Evolutionary conservation across 2,797 vertebrate genomes (phyloP).

Genomic region (Artibeus lituratus): DNA sequence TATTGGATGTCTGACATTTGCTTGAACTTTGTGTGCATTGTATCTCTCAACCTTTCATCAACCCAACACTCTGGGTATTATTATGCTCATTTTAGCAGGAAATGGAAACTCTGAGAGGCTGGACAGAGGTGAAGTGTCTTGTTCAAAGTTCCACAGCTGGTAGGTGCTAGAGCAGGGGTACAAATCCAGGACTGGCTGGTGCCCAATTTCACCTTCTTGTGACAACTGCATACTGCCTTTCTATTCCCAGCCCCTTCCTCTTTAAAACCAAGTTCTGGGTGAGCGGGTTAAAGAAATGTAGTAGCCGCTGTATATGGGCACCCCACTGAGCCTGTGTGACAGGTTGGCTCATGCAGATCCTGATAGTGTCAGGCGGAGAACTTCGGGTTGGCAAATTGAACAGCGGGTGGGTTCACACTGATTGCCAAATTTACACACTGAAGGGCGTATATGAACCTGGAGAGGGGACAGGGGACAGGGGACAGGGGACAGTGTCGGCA

Average conservation of each 20-base stretch:
- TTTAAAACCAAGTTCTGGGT: neutral
- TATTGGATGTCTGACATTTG: neutral
- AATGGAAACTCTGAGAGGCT: neutral
- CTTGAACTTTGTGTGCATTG: neutral
- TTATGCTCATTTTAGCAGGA: neutral
- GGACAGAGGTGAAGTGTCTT: neutral
- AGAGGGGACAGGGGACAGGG: neutral
- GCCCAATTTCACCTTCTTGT: neutral
- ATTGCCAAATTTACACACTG: neutral
- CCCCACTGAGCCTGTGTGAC: neutral
- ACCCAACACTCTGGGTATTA: neutral
- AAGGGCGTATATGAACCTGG: neutral
- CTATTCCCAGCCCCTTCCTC: neutral
- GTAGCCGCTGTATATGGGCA: neutral
- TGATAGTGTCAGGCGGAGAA: neutral
- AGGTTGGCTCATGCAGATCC: neutral
- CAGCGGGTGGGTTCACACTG: neutral
- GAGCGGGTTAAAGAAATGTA: neutral
- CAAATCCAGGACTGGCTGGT: neutral
- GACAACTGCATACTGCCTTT: neutral
- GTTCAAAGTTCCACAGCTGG: neutral
- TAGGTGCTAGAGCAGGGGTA: neutral
- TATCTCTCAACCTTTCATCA: slow-evolving; percentile 26
- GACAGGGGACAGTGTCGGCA: too few species aligned
- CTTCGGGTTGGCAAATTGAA: neutral